A percentile compares a stretch with the other conserved stretches of the same genome.
phyloP scores from a whole-genome alignment of 2,113 vertebrate species.

The Furnarius figulus region DNA sequence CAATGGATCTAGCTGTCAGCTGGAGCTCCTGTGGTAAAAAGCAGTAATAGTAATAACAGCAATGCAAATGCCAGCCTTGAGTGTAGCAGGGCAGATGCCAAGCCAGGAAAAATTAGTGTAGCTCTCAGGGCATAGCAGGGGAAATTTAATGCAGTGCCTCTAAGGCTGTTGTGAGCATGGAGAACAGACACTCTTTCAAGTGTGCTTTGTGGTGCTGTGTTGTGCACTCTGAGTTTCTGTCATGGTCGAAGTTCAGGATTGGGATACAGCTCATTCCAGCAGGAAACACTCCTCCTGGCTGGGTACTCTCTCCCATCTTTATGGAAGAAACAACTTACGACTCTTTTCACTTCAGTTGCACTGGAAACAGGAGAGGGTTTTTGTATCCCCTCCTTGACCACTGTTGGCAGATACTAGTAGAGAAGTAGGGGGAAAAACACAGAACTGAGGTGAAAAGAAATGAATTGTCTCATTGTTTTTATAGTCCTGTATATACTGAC shows the following conservation, averaged over 20 bases:
- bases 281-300: background rate
- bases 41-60: background rate
- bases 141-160: background rate
- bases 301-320: background rate
- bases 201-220: background rate
- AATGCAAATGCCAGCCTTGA: background rate
- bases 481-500: background rate
- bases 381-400: background rate
- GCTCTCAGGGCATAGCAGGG: background rate
- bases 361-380: background rate
- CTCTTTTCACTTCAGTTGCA: background rate
- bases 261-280: background rate
- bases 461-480: background rate
- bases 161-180: background rate
- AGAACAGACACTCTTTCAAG: background rate
- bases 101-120: background rate
- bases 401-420: background rate
- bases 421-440: fast-evolving
- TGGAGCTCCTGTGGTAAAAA: background rate
- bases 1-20: background rate
- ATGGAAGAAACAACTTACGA: background rate
- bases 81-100: background rate
- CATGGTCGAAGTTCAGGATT: background rate
- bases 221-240: background rate
- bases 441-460: background rate